Evolutionary conservation across 1,140 invertebrate species (phyloP), one percentile per base, ranked within the genome.

Genomic region (Procambarus virginalis): DNA sequence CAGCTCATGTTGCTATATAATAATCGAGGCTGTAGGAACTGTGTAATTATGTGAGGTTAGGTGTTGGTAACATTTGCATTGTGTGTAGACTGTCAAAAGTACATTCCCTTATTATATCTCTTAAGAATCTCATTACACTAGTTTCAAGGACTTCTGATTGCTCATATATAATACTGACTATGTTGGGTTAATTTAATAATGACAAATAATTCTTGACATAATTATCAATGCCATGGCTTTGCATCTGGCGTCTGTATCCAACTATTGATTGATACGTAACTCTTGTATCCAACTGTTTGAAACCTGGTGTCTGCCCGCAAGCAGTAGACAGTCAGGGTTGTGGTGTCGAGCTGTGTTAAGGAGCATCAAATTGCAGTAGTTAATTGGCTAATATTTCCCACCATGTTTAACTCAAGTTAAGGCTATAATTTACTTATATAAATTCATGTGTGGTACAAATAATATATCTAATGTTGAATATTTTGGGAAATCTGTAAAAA

Each of bases 181-280:
- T 79, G 76, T 77, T 55, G 55, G 75, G 58, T 86, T 78, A 86
- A 78, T 55, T 60, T 60, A 79, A 79, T 78, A 84, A 12, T 81
- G 79, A 81, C 51, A 14, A 58, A 55, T 81, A 58, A 58, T 55
- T 34, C 79, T 81, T 55, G 49, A 73, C 68, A 73, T 73, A 73
- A 73, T 73, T 73, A 73, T 73, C 68, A 73, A 73, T 73, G 73
- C 84, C 84, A 86, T 86, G 84, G 84, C 84, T 86, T 86, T 78
- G 73, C 84, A 86, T 86, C 84, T 86, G 84, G 84, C 84, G 73
- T 78, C 84, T 86, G 84, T 86, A 86, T 86, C 84, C 84, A 86
- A 34, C 75, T 86, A 51, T 85, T 86, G 76, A 86, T 79, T 79
- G 75, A 86, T 86, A 86, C 84, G 84, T 86, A 86, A 86, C 73